Base-by-base conservation (phyloP, 1,140 invertebrate genomes). In the Cotesia chilonis region DNA sequence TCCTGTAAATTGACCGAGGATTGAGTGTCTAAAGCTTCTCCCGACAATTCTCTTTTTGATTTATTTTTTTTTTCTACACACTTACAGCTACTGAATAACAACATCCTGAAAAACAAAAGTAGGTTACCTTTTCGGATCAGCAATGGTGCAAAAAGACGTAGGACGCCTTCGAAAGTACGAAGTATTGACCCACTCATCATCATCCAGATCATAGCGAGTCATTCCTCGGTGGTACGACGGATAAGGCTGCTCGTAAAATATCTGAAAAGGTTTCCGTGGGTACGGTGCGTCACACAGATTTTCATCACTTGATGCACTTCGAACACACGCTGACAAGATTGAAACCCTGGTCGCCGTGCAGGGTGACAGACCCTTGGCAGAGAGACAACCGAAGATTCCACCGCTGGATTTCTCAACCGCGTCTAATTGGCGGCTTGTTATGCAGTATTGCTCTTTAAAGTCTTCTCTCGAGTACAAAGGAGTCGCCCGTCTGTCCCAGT, bases 401-500 rank as follows among this genome's bases (percentile, higher is more conserved):
- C 92, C 90, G 77, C 92, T 82, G 87, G 91, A 83, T 89, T 91
- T 88, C 82, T 97, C 95, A 75, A 97, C 90, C 70, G 94, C 93
- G 82, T 94, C 92, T 82, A 96, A 86, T 84, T 96, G 94, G 80
- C 95, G 92, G 83, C 93, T 94, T 79, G 94, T 96, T 85, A 97
- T 95, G 87, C 96, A 97, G 87, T 97, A 97, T 84, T 97, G 94
- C 79, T 95, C 94, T 52, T 92, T 88, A 74, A 95, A 94, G 82
- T 96, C 95, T 85, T 96, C 94, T 78, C 95, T 93, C 35, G 94
- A 96, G 87, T 96, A 96, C 75, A 95, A 89, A 38, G 93, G 94
- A 68, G 91, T 88, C 12, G 80, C 81, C 0, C 85, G 79, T 55
- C 85, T 83, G 57, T 87, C 83, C 82, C 85, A 84, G 35, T 86